Evolutionary conservation across 2,888 invertebrate genomes (phyloP), one percentile per base, ranked within the genome.

Genomic region (Leucania comma): DNA sequence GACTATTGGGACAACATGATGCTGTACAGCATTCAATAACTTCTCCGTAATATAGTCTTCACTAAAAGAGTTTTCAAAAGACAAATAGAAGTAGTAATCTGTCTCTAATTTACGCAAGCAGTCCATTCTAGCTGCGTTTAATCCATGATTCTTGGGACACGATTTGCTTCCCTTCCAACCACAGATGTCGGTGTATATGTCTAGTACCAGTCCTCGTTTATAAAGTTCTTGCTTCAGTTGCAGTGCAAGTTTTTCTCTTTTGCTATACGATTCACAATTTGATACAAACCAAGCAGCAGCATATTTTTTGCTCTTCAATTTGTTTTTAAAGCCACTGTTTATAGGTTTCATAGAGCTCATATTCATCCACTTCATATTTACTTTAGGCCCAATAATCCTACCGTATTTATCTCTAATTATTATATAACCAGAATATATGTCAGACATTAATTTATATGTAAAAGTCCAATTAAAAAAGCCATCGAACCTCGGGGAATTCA

Each of bases 1-100:
- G 0, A 94, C 94, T 42, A 94, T 85, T 4, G 94, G 94, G 9
- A 94, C 86, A 0, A 90, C 88, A 60, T 90, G 86, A 77, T 92
- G 83, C 59, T 90, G 82, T 50, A 94, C 84, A 0, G 89, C 89
- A 60, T 85, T 74, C n/a, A 93, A 68, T 63, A 94, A 60, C 77
- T 94, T 94, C 76, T 94, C 94, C 3, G 94, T 94, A 0, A 93
- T 93, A 53, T 93, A 94, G 73, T 94, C 93, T 64, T 90, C 89
- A 58, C 85, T 86, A 14, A 91, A 86, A 0, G 94, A 91, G 69
- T 93, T 93, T 71, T 94, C 94, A 63, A 94, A 92, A 0, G 93
- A 85, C 22, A 94, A 86, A 80, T 93, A 94, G 64, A 94, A 94
- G 72, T 89, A 92, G 74, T 93, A 93, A 61, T 90, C 87, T 3